Evolutionary conservation across 2,888 invertebrate genomes (phyloP).

Genomic region (Fissipunctia ypsillon): DNA sequence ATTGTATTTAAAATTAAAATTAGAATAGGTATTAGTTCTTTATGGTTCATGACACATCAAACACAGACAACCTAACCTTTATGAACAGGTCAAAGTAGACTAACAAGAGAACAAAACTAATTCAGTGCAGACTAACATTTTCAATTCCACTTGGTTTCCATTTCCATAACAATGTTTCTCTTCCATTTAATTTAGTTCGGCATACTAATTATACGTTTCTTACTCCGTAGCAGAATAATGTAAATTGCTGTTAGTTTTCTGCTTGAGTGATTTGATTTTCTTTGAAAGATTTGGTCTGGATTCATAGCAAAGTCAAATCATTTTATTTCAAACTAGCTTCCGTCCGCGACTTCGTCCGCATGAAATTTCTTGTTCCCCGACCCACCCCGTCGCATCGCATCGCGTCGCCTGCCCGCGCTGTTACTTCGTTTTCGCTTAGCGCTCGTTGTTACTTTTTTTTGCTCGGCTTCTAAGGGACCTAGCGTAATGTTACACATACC

Average conservation of each 20-base stretch:
- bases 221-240: background rate
- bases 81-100: background rate
- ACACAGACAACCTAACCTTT: background rate
- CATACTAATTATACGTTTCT: constrained; percentile 45
- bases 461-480: too few relatives aligned
- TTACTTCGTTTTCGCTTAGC: too few relatives aligned
- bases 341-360: too few relatives aligned
- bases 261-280: constrained; percentile 31
- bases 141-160: constrained; percentile 42
- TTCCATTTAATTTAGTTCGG: constrained; percentile 50
- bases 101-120: constrained; percentile 38
- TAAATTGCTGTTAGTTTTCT: constrained; percentile 32
- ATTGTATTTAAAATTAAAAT: background rate
- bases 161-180: constrained; percentile 45
- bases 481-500: too few relatives aligned
- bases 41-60: background rate
- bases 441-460: too few relatives aligned
- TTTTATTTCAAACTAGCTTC: too few relatives aligned
- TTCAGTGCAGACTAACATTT: constrained; percentile 25
- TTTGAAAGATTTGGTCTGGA: background rate
- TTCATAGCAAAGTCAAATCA: too few relatives aligned
- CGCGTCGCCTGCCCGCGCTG: too few relatives aligned
- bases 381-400: too few relatives aligned
- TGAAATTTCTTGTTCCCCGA: too few relatives aligned
- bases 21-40: background rate